Evolutionary conservation across 2,797 vertebrate species (phyloP), one percentile per base, ranked within the genome.

Genomic region (Sparus aurata): DNA sequence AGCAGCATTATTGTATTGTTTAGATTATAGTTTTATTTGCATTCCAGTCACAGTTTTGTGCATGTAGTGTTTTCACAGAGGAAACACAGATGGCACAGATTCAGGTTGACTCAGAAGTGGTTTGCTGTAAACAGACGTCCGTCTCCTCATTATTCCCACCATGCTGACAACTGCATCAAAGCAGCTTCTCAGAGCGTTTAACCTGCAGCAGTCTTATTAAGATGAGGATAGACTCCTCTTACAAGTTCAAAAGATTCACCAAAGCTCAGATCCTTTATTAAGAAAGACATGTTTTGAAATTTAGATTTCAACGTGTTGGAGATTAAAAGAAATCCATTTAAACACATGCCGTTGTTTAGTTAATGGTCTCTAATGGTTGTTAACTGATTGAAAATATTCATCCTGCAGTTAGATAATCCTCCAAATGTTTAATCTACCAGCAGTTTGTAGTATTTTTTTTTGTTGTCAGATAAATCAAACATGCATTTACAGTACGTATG

Each of bases 121-220:
- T 85, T 77, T 69, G 43, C 52, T 62, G n/a, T 63, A 10, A 76
- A 52, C 60, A 57, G 38, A 66, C 57, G 75, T 76, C 74, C 30
- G 16, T 69, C 72, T 80, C 58, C 41, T 74, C 62, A 62, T 77
- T 75, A 75, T 73, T 75, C 47, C 41, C 59, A 27, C 25, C 50
- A 12, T 62, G 77, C 73, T 78, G 77, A 69, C 27, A 0, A 34
- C 54, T 13, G 47, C 68, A 82, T 87, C 80, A 83, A 80, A 86
- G 80, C 34, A 10, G 66, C 68, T 75, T 50, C 58, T 69, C n/a
- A 10, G 15, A 73, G 57, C 12, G 6, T 83, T 83, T 85, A 79
- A 87, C 80, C 72, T 74, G 58, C 63, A 88, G 64, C 78, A 30
- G 67, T 68, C 49, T 62, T 75, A 80, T 83, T 73, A 63, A 69